phyloP scores from a whole-genome alignment of 2,113 vertebrate genomes.

The Apodemus sylvaticus region DNA sequence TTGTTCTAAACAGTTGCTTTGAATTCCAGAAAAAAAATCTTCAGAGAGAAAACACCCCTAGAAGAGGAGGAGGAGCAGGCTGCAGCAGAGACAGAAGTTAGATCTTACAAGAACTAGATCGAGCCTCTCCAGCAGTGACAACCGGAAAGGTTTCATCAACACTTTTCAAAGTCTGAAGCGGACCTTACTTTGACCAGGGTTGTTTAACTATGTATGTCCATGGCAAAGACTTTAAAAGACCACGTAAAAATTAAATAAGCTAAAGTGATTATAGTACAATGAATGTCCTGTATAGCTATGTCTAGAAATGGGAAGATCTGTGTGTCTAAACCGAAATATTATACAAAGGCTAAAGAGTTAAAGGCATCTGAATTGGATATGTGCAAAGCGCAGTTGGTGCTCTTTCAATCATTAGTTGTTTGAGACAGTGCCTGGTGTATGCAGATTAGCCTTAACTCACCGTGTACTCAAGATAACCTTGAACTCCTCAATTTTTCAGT shows the following conservation, averaged over 20 bases:
- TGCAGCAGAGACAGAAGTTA: neutral
- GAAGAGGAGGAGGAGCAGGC: neutral
- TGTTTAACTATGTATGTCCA: neutral
- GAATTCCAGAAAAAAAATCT: conserved; percentile 7
- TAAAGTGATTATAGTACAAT: neutral
- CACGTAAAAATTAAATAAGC: neutral
- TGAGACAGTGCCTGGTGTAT: neutral
- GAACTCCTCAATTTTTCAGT: neutral
- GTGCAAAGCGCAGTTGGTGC: neutral
- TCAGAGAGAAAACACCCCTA: neutral
- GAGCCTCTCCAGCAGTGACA: neutral
- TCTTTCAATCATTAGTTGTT: neutral
- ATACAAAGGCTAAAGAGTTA: neutral
- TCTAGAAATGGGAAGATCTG: neutral
- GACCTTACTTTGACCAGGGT: neutral
- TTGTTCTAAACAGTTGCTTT: neutral
- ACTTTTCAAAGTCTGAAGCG: neutral
- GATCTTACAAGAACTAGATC: neutral
- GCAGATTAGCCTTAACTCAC: neutral
- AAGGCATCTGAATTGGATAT: neutral
- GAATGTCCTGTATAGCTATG: neutral
- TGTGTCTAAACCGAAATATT: neutral
- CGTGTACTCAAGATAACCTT: too few relatives aligned
- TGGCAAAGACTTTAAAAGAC: neutral
- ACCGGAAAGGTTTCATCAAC: neutral